Evolutionary conservation across 2,113 vertebrate species (phyloP).

Genomic region (Tyto alba): DNA sequence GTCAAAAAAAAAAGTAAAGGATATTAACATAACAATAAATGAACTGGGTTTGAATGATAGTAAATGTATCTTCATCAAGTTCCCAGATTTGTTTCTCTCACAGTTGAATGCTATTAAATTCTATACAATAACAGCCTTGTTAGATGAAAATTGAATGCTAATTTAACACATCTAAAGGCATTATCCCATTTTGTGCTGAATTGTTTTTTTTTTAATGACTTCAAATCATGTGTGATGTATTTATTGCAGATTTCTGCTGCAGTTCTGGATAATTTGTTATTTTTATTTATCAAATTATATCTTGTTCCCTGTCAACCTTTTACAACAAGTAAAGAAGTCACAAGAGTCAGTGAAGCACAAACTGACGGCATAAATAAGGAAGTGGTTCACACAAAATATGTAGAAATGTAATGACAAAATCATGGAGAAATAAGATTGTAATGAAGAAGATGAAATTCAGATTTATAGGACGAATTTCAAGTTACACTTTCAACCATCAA

Average conservation of each 20-base stretch:
- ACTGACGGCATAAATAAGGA: neutral
- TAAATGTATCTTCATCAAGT: neutral
- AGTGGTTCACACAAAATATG: neutral
- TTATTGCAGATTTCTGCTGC: neutral
- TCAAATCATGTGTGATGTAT: neutral
- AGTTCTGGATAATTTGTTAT: neutral
- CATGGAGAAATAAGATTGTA: neutral
- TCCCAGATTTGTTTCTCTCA: neutral
- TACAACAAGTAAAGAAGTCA: neutral
- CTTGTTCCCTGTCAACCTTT: neutral
- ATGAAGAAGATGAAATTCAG: neutral
- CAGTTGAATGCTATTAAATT: neutral
- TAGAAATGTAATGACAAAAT: neutral
- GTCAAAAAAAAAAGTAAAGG: neutral
- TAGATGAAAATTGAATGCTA: constrained; percentile 56
- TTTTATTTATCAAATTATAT: constrained; percentile 21
- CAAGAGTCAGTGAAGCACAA: neutral
- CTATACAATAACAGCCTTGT: constrained; percentile 8
- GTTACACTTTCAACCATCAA: neutral
- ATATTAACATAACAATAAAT: neutral
- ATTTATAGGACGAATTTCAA: neutral
- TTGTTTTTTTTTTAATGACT: neutral
- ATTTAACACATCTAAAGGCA: constrained; percentile 31
- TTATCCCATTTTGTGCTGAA: constrained; percentile 11
- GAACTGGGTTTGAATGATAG: neutral